Conservation (phyloP, 2,888 invertebrate species). For the Hyppa rectilinea region DNA sequence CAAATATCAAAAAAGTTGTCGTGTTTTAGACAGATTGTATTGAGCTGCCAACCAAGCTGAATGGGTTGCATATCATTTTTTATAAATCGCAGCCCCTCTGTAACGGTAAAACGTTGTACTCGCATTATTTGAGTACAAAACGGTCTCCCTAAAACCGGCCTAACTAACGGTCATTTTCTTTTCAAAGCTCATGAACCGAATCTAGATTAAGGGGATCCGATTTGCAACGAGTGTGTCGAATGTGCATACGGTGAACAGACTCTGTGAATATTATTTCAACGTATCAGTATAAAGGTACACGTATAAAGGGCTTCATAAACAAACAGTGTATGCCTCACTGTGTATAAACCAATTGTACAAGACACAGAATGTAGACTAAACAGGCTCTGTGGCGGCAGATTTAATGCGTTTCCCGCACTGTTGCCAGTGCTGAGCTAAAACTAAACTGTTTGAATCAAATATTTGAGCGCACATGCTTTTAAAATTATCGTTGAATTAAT, state of each 20-base stretch:
- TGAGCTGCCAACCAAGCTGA: conserved; percentile 66
- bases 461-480: conserved; percentile 32
- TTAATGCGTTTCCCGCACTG: conserved; percentile 75
- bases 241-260: conserved; percentile 25
- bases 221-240: conserved; percentile 42
- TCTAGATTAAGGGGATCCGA: conserved; percentile 58
- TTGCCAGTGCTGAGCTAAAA: conserved; percentile 52
- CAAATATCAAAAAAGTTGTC: conserved; percentile 30
- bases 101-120: conserved; percentile 81
- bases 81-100: conserved; percentile 77
- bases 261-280: conserved; percentile 57
- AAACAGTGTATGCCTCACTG: conserved; percentile 74
- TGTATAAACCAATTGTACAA: conserved; percentile 75
- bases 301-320: conserved; percentile 77
- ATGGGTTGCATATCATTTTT: conserved; percentile 74
- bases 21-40: conserved; percentile 34
- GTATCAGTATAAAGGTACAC: conserved; percentile 61
- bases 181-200: conserved; percentile 63
- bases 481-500: conserved; percentile 20
- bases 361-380: conserved; percentile 83
- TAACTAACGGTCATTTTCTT: conserved; percentile 79
- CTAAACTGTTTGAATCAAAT: conserved; percentile 56
- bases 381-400: conserved; percentile 74
- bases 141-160: conserved; percentile 75
- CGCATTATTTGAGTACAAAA: conserved; percentile 68